phyloP scores from a whole-genome alignment of 2,888 invertebrate species.

The Scelioninae gen. 1 region DNA sequence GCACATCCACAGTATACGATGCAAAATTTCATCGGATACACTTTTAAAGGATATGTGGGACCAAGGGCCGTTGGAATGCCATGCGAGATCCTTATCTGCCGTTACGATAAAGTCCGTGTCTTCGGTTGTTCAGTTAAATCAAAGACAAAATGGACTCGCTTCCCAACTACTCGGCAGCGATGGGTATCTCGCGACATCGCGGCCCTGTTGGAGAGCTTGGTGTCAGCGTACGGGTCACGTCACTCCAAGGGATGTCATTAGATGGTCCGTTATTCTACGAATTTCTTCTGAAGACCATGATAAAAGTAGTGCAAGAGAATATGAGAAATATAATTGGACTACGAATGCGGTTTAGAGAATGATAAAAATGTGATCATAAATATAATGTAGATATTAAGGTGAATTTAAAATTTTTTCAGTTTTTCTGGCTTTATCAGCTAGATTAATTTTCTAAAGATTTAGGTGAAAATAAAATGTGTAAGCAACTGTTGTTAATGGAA shows the following conservation, averaged over 20 bases:
- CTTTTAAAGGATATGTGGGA: slow-evolving; percentile 8
- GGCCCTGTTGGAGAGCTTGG: slow-evolving; percentile 45
- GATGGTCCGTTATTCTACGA: slow-evolving; percentile 61
- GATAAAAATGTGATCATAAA: too few species aligned
- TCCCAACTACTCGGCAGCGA: slow-evolving; percentile 36
- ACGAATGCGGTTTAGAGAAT: too few species aligned
- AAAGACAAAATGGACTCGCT: slow-evolving; percentile 39
- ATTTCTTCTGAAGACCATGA: not conserved
- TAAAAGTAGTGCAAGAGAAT: not conserved
- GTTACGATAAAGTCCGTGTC: slow-evolving; percentile 49
- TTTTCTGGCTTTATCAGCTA: too few species aligned
- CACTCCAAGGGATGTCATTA: slow-evolving; percentile 56
- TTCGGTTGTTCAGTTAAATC: slow-evolving; percentile 52
- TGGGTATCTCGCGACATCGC: slow-evolving; percentile 56
- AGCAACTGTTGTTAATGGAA: too few species aligned
- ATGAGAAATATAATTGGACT: too few species aligned
- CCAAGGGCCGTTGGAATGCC: slow-evolving; percentile 13
- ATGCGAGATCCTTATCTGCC: slow-evolving; percentile 43
- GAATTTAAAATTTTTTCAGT: too few species aligned
- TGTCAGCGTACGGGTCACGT: slow-evolving; percentile 59
- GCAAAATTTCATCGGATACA: slow-evolving; percentile 39
- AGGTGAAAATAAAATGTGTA: too few species aligned
- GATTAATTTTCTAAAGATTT: too few species aligned
- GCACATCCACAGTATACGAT: not conserved
- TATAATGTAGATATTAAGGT: too few species aligned